phyloP scores from a whole-genome alignment of 2,797 vertebrate species.

The Ctenochaetus hawaiiensis region DNA sequence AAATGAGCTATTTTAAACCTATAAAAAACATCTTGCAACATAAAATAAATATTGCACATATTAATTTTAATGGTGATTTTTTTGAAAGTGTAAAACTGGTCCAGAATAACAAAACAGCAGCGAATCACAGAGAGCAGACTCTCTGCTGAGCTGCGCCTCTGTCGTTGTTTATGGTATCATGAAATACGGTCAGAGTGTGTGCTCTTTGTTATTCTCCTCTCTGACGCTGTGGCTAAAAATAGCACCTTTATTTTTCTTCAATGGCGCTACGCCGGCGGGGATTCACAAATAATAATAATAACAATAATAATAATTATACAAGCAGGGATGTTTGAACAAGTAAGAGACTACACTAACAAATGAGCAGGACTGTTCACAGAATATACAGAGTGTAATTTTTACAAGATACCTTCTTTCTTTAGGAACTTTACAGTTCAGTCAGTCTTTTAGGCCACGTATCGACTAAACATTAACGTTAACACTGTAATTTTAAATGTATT shows the following conservation, averaged over 20 bases:
- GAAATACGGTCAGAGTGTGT: slow-evolving; percentile 41
- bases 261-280: not conserved
- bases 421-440: not conserved
- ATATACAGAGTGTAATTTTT: not conserved
- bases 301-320: not conserved
- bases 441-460: not conserved
- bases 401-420: accelerated
- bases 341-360: not conserved
- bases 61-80: too few species aligned
- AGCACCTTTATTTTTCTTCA: slow-evolving; percentile 30
- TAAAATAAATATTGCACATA: too few species aligned
- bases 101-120: too few species aligned
- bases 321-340: not conserved
- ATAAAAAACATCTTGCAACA: not conserved
- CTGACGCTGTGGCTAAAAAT: slow-evolving; percentile 60
- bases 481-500: not conserved
- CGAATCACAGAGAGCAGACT: too few species aligned
- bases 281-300: slow-evolving; percentile 26
- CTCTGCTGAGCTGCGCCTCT: too few species aligned
- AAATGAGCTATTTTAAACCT: not conserved
- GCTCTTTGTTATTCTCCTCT: slow-evolving; percentile 20
- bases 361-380: not conserved
- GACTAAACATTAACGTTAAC: not conserved
- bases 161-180: not conserved
- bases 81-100: too few species aligned